phyloP scores from a whole-genome alignment of 2,797 vertebrate species.

The Cuniculus paca region DNA sequence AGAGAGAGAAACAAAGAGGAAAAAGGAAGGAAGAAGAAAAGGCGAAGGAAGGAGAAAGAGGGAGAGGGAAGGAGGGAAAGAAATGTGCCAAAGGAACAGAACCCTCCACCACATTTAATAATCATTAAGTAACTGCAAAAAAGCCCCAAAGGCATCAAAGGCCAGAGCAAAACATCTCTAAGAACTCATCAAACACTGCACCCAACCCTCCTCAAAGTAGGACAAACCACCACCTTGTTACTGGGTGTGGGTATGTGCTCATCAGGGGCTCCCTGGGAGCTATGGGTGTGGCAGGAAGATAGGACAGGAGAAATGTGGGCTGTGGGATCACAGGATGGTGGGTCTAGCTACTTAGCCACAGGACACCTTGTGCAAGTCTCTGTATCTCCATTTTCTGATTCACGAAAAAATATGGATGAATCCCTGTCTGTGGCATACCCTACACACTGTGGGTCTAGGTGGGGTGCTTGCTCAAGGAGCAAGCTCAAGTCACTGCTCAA shows the following conservation, averaged over 20 bases:
- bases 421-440: neutral
- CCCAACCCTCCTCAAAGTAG: neutral
- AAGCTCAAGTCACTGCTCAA: neutral
- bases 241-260: neutral
- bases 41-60: too few relatives aligned
- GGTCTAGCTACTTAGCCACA: neutral
- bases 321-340: neutral
- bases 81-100: neutral
- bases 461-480: neutral
- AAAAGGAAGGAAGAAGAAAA: too few relatives aligned
- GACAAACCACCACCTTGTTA: neutral
- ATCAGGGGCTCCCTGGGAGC: neutral
- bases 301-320: rapidly evolving
- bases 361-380: neutral
- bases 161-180: neutral
- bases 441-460: rapidly evolving
- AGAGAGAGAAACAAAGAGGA: too few relatives aligned
- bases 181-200: neutral
- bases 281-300: rapidly evolving
- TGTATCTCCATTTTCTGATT: neutral
- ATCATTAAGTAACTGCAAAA: constrained; percentile 34
- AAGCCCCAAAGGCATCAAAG: neutral
- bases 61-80: too few relatives aligned
- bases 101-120: constrained; percentile 23
- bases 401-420: neutral